These are phyloP conservation scores for Allacma fusca DNA, from an alignment of 2,888 invertebrate genomes.

Conservation along the genomic window DNA sequence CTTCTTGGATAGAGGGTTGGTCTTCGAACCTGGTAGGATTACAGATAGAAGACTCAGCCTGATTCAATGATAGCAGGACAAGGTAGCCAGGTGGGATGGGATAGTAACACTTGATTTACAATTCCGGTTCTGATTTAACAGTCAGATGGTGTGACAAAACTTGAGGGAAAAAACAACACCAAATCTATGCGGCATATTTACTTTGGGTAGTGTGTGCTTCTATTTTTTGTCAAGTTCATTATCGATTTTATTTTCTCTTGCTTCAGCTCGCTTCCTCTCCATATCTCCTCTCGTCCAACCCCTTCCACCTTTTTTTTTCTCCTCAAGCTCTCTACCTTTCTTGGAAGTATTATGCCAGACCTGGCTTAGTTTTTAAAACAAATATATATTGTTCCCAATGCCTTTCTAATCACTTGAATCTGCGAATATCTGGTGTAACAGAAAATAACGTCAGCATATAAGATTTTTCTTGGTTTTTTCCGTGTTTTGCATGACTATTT, in stretches of 20 bases:
- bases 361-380: no score
- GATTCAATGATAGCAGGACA: not conserved
- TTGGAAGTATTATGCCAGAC: no score
- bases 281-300: not conserved
- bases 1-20: not conserved
- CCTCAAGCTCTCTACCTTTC: no score
- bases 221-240: slow-evolving; percentile 16
- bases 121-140: slow-evolving; percentile 9
- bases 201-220: not conserved
- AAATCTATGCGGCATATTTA: not conserved
- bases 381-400: no score
- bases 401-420: no score
- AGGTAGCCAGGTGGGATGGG: slow-evolving; percentile 23
- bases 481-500: no score
- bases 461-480: no score
- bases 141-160: slow-evolving; percentile 12
- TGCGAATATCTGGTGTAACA: no score
- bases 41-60: not conserved
- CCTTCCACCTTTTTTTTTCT: not conserved
- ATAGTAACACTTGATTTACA: slow-evolving; percentile 10
- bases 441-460: no score
- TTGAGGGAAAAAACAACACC: not conserved
- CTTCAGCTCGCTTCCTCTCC: not conserved
- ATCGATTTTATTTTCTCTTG: not conserved
- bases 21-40: not conserved